Percentiles rank a stretch among this genome's conserved stretches.
Evolutionary conservation across 1,140 invertebrate species (phyloP).

Genomic region (Aphaenogaster floridana): DNA sequence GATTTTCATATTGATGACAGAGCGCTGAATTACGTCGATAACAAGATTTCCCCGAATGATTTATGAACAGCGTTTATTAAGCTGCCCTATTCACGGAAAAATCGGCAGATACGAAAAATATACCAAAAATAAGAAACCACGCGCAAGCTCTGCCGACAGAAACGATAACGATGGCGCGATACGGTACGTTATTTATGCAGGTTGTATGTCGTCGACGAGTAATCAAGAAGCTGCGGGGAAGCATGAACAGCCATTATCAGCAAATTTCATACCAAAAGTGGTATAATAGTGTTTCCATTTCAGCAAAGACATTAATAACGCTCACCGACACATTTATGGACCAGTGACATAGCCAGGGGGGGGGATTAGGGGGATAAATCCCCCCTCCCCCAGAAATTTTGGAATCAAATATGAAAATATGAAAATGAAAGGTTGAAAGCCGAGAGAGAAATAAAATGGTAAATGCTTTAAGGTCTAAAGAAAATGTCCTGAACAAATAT

Average conservation of each 20-base stretch:
- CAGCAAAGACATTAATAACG: background rate
- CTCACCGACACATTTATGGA: background rate
- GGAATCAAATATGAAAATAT: too few relatives aligned
- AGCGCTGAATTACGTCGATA: background rate
- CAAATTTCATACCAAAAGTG: background rate
- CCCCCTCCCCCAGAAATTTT: too few relatives aligned
- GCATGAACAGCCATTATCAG: background rate
- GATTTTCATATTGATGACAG: slow-evolving; percentile 33
- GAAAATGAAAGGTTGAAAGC: too few relatives aligned
- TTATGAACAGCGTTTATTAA: background rate
- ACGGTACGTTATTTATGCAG: slow-evolving; percentile 6
- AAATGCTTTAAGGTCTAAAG: too few relatives aligned
- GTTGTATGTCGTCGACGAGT: background rate
- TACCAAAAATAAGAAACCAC: background rate
- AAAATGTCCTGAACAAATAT: too few relatives aligned
- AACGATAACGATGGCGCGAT: background rate
- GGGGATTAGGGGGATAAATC: too few relatives aligned
- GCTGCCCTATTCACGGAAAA: background rate
- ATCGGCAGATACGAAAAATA: background rate
- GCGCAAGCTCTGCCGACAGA: too few relatives aligned
- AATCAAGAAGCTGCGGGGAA: background rate
- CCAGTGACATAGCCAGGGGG: too few relatives aligned
- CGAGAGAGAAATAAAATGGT: too few relatives aligned
- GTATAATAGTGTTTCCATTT: background rate
- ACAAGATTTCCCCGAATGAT: slow-evolving; percentile 5